Evolutionary conservation across 2,888 invertebrate species (phyloP).

Genomic region (Plagodis dolabraria): DNA sequence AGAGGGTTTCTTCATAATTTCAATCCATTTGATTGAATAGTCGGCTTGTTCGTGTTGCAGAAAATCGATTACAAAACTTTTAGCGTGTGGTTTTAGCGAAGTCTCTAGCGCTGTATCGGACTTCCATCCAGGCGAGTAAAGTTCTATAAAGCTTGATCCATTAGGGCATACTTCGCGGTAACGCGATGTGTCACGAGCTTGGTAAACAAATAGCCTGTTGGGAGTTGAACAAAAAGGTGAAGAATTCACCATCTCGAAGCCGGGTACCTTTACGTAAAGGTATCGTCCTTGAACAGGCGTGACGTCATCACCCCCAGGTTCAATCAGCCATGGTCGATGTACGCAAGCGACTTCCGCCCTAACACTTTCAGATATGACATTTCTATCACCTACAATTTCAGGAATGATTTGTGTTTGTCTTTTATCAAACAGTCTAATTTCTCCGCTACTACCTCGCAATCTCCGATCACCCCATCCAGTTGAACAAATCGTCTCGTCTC

Average conservation of each 20-base stretch:
- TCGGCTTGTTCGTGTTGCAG: conserved; percentile 89
- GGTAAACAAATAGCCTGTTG: conserved; percentile 90
- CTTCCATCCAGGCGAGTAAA: conserved; percentile 90
- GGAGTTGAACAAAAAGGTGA: conserved; percentile 86
- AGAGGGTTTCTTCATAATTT: conserved; percentile 88
- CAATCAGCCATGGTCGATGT: conserved; percentile 91
- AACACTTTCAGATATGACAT: conserved; percentile 81
- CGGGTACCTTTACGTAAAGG: conserved; percentile 89
- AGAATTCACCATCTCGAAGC: conserved; percentile 82
- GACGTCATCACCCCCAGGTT: conserved; percentile 89
- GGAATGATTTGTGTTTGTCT: conserved; percentile 73
- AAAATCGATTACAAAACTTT: conserved; percentile 91
- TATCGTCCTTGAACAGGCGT: conserved; percentile 86
- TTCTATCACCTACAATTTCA: conserved; percentile 77
- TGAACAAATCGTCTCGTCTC: conserved; percentile 86
- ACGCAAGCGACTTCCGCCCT: conserved; percentile 86
- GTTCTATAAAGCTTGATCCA: conserved; percentile 82
- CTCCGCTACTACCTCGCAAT: conserved; percentile 89
- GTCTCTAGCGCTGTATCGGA: conserved; percentile 74
- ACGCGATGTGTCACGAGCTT: conserved; percentile 87
- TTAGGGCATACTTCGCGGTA: conserved; percentile 89
- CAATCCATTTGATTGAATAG: conserved; percentile 92
- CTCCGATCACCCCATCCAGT: conserved; percentile 87
- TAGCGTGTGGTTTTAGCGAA: conserved; percentile 83
- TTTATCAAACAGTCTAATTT: conserved; percentile 88